A percentile compares a stretch with the other conserved stretches of the same genome.
These are phyloP conservation scores for Mormoops blainvillei DNA, from an alignment of 2,113 vertebrate genomes.

Conservation along the genomic window DNA sequence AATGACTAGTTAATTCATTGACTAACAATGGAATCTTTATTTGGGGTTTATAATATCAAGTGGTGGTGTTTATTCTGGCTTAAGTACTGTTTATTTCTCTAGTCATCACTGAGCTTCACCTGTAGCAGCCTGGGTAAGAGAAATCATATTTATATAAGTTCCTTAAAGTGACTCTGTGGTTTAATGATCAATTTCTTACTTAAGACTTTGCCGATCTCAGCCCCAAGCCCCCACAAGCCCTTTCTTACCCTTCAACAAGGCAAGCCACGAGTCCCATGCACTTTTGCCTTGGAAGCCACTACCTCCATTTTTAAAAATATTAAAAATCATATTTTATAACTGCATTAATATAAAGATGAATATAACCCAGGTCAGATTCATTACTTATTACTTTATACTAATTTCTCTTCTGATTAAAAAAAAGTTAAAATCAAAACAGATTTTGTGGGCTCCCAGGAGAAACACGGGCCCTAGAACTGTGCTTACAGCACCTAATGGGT, in stretches of 20 bases:
- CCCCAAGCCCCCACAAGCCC: background rate
- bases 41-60: background rate
- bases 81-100: background rate
- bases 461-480: background rate
- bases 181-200: constrained; percentile 18
- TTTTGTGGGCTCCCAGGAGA: background rate
- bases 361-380: background rate
- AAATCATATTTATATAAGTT: background rate
- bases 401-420: background rate
- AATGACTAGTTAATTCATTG: background rate
- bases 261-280: background rate
- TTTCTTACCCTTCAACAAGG: background rate
- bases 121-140: background rate
- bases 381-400: background rate
- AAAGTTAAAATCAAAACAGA: background rate
- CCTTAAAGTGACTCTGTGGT: background rate
- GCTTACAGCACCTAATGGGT: background rate
- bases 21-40: background rate
- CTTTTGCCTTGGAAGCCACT: background rate
- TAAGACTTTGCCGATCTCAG: background rate
- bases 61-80: background rate
- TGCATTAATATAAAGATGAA: background rate
- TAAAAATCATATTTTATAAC: constrained; percentile 5
- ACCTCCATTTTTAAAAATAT: background rate
- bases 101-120: background rate